Evolutionary conservation across 2,113 vertebrate species (phyloP).

Genomic region (Percina caprodes): DNA sequence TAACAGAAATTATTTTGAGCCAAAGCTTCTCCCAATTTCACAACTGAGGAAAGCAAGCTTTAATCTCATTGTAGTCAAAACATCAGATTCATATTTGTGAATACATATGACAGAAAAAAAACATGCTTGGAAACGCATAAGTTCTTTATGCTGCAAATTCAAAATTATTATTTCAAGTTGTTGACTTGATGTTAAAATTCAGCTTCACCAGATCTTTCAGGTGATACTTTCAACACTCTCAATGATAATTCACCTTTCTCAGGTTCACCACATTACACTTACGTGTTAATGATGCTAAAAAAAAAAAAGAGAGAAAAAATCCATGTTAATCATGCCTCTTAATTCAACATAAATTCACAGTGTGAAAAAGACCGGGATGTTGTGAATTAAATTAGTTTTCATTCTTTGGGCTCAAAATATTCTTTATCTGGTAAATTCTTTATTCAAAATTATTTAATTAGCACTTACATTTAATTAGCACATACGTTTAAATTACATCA

Average conservation of each 20-base stretch:
- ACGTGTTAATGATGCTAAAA: conserved; percentile 14
- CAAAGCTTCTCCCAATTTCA: not conserved
- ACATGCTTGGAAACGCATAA: not conserved
- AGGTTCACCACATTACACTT: not conserved
- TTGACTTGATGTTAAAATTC: not conserved
- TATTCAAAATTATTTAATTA: not conserved
- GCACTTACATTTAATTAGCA: not conserved
- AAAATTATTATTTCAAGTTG: not conserved
- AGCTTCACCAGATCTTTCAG: not conserved
- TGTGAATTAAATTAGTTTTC: not conserved
- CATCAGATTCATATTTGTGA: not conserved
- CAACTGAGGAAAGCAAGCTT: not conserved
- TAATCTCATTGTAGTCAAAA: not conserved
- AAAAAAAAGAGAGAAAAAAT: not conserved
- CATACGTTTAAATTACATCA: not conserved
- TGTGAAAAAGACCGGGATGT: not conserved
- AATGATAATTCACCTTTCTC: not conserved
- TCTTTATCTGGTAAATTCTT: not conserved
- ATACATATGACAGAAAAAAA: no score
- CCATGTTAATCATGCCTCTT: not conserved
- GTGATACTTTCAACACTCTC: not conserved
- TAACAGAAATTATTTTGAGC: not conserved
- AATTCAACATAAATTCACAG: not conserved
- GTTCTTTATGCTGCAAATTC: not conserved
- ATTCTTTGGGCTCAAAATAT: not conserved